Base-by-base conservation (phyloP, 2,888 invertebrate genomes). In the Punctoribates punctum region DNA sequence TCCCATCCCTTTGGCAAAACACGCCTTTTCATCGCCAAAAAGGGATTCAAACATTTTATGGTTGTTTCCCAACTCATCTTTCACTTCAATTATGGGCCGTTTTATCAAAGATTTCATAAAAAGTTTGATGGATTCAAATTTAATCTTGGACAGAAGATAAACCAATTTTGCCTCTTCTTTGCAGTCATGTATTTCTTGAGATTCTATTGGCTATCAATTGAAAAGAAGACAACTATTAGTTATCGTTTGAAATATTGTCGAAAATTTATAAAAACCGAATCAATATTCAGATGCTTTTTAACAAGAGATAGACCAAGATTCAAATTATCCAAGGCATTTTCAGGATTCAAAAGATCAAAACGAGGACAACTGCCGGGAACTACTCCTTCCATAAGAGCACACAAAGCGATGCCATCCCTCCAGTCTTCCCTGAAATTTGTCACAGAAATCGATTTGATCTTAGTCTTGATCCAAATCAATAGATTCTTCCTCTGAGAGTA, bases 331-430 rank as follows among this genome's bases (percentile, higher is more conserved):
- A 83, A 80, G 3, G 81, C 79, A 75, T 83, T 82, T 29, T 82
- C 81, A 0, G 82, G 80, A 73, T 82, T 82, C 23, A 84, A 81
- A 0, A 82, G 81, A 51, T 81, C 80, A 60, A 79, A 82, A 34
- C 82, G 80, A 0, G 84, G 84, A 79, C 83, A 84, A 34, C 82
- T 81, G 0, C 84, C 84, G 0, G 84, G 83, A 54, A 81, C 81
- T 25, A 84, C 77, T 4, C 82, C 80, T 75, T 84, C 83, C 51
- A 84, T 76, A 3, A 84, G 80, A 13, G 83, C 82, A 77, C 84
- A 84, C 9, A 84, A 79, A 0, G 81, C 80, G 8, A 83, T 81
- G 0, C 84, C 84, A 78, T 84, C 83, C 8, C 81, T 81, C 84
- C 84, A 84, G 54, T 81, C 81, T 4, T 81, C 78, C 9, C 79